phyloP scores from a whole-genome alignment of 2,888 invertebrate species.

The Tromatobia lineatoria region DNA sequence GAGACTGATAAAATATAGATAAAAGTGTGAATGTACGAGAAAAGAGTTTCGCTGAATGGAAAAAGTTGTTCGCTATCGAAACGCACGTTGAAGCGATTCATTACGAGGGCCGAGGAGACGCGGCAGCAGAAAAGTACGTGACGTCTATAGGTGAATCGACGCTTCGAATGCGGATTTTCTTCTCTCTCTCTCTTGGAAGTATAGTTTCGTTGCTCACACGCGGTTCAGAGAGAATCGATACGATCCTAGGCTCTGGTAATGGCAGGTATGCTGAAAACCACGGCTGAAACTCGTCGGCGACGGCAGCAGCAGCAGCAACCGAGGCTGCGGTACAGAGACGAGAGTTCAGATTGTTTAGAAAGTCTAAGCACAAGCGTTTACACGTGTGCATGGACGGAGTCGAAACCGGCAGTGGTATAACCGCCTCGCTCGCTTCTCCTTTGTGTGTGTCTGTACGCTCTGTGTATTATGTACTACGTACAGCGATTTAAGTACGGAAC shows the following conservation, averaged over 20 bases:
- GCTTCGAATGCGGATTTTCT: constrained; percentile 22
- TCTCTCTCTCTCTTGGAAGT: background rate
- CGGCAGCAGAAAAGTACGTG: constrained; percentile 38
- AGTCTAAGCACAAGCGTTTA: constrained; percentile 56
- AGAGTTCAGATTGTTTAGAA: constrained; percentile 68
- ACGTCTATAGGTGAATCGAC: constrained; percentile 39
- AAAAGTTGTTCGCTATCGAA: constrained; percentile 50
- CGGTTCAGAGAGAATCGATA: constrained; percentile 46
- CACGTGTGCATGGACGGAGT: constrained; percentile 21
- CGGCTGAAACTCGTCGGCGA: constrained; percentile 40
- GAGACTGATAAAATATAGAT: constrained; percentile 24
- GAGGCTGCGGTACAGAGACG: constrained; percentile 50
- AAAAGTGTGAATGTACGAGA: background rate
- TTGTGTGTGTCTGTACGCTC: background rate
- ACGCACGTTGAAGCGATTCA: constrained; percentile 57
- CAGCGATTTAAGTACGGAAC: constrained; percentile 10
- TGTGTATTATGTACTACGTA: background rate
- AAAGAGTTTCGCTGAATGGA: constrained; percentile 33
- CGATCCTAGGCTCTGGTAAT: constrained; percentile 38
- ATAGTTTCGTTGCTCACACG: constrained; percentile 18
- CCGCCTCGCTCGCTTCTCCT: background rate
- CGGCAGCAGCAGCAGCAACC: no score
- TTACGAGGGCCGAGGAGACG: constrained; percentile 10
- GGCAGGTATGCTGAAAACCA: constrained; percentile 50
- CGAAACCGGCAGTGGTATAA: background rate